phyloP scores from a whole-genome alignment of 1,140 invertebrate species.

The Drosophila nasuta region DNA sequence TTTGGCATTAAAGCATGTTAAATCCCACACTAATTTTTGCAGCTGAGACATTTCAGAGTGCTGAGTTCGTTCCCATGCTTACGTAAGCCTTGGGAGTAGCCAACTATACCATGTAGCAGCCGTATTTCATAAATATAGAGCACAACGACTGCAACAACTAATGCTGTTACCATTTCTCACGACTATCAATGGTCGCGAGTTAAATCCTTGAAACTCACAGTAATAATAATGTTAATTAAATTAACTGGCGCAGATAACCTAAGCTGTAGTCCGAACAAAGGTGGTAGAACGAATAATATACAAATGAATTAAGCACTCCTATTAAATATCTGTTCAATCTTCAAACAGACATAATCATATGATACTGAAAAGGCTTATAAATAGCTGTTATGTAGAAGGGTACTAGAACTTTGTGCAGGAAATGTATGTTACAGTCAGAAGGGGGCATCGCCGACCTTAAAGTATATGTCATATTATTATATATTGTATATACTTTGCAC shows the following conservation, averaged over 20 bases:
- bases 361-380: no score
- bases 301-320: no score
- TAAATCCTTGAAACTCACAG: constrained; percentile 22
- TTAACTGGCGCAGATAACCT: background rate
- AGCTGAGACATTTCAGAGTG: constrained; percentile 6
- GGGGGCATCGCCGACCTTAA: no score
- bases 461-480: no score
- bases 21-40: constrained; percentile 6
- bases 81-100: constrained; percentile 16
- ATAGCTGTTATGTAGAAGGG: no score
- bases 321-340: no score
- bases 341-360: no score
- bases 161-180: background rate
- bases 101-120: constrained; percentile 2
- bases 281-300: no score
- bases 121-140: constrained; percentile 14
- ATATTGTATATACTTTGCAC: no score
- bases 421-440: no score
- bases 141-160: constrained; percentile 2
- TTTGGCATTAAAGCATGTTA: background rate
- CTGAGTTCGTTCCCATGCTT: constrained; percentile 12
- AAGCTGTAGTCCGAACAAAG: no score
- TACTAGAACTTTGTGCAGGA: no score
- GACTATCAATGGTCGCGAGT: background rate
- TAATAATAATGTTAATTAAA: constrained; percentile 1